Base-by-base conservation (phyloP, 2,888 invertebrate species). In the Rhagium mordax region DNA sequence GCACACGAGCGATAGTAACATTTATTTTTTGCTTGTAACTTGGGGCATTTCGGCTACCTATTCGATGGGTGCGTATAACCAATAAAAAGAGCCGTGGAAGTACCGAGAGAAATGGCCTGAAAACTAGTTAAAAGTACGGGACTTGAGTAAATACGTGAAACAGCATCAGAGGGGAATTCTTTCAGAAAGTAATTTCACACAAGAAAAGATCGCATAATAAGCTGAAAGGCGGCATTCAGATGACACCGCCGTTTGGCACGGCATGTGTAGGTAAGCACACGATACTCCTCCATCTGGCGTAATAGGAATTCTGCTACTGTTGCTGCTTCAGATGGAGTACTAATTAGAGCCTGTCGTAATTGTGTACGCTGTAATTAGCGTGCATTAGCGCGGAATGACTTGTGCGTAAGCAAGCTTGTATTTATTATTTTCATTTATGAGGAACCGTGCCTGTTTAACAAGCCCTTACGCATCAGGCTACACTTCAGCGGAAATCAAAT, bases 271-370 rank as follows among this genome's bases (percentile, higher is more conserved):
- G 70, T 70, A 70, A 70, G 71, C 66, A 73, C 71, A 49, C 65
- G 69, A 73, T 73, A 77, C 68, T 71, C 69, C 78, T 78, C 69
- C 78, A 75, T 79, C 80, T 77, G 78, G 76, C 74, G 77, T 81
- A 79, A 78, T 76, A 74, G 78, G 75, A 80, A 80, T 81, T 79
- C 77, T 69, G 72, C 75, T 76, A 77, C 75, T 80, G 77, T 76
- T 68, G 70, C 64, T 79, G 77, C 76, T 79, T 79, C 79, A 78
- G 81, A 79, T 81, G 76, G 74, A 80, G 78, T 76, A 76, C 80
- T 82, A 82, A 82, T 83, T 83, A 81, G 77, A 79, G 78, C 78
- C 71, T 76, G 79, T 76, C 74, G 80, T 79, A 81, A 79, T 83
- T 82, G 81, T 78, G 76, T 80, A 76, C 74, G 75, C 70, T 76